These are phyloP conservation scores for Oscheius myriophilus DNA, from an alignment of 2,888 invertebrate genomes.

Conservation along the genomic window DNA sequence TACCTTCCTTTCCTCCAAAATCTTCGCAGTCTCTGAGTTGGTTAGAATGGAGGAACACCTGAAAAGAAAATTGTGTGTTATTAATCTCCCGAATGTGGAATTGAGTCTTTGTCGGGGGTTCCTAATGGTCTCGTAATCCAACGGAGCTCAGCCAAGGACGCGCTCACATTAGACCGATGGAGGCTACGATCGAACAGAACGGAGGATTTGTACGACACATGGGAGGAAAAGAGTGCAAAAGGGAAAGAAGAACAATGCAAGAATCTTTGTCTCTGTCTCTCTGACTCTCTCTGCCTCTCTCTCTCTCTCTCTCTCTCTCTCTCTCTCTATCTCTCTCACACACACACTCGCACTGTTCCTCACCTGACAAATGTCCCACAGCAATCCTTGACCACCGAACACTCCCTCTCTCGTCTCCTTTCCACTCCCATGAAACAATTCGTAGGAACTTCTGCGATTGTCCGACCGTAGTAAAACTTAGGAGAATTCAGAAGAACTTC, in stretches of 20 bases:
- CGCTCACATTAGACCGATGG: no score
- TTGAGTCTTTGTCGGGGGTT: not conserved
- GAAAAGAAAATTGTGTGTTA: conserved; percentile 4
- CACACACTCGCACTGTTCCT: no score
- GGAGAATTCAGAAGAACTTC: conserved; percentile 27
- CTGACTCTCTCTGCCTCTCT: no score
- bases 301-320: no score
- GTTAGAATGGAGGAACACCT: conserved; percentile 45
- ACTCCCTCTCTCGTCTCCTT: conserved; percentile 50
- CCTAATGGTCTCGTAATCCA: not conserved
- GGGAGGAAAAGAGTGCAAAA: no score
- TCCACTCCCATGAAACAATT: conserved; percentile 60
- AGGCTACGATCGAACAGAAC: no score
- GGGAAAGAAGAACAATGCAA: no score
- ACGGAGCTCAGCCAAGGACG: no score
- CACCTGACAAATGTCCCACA: conserved; percentile 36
- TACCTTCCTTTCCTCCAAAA: conserved; percentile 36
- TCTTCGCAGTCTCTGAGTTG: conserved; percentile 41
- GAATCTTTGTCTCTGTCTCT: no score
- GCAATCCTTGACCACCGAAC: conserved; percentile 50
- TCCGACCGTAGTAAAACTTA: conserved; percentile 45
- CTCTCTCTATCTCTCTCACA: no score
- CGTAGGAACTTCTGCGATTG: conserved; percentile 56
- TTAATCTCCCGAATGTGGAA: not conserved
- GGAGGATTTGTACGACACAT: no score